phyloP scores from a whole-genome alignment of 2,888 invertebrate genomes.

The Amblyjoppa proteus region DNA sequence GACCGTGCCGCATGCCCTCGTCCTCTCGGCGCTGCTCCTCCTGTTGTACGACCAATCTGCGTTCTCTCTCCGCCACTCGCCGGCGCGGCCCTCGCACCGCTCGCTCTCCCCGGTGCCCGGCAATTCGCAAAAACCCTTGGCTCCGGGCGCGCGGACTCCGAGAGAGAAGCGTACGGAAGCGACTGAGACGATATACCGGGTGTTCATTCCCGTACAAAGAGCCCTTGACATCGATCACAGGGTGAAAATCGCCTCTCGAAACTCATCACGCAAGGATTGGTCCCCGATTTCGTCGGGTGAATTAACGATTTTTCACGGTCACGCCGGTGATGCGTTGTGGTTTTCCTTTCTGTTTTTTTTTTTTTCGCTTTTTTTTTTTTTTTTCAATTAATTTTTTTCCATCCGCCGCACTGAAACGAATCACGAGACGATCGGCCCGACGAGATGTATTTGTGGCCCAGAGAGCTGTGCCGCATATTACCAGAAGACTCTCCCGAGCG shows the following conservation, averaged over 20 bases:
- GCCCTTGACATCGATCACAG: neutral
- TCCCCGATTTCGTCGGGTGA: neutral
- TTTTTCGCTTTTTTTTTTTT: no score
- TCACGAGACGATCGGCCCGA: neutral
- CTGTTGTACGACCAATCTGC: constrained; percentile 38
- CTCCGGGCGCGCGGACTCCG: constrained; percentile 78
- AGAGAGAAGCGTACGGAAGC: constrained; percentile 44
- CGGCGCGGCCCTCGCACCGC: constrained; percentile 35
- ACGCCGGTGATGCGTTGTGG: neutral
- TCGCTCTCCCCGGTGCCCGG: constrained; percentile 74
- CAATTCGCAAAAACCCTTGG: constrained; percentile 82
- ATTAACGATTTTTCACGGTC: constrained; percentile 18
- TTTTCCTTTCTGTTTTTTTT: neutral
- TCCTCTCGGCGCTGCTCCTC: constrained; percentile 45
- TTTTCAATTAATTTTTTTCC: neutral
- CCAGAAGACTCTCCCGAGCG: neutral
- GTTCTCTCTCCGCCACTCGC: constrained; percentile 56
- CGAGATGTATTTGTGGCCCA: neutral
- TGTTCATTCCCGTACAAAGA: constrained; percentile 34
- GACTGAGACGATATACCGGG: constrained; percentile 57
- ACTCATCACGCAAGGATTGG: neutral
- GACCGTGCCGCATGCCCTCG: constrained; percentile 65
- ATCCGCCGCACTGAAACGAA: neutral
- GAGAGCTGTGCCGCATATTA: neutral
- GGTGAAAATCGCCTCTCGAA: neutral